A percentile compares a stretch with the other conserved stretches of the same genome.
Evolutionary conservation across 2,888 invertebrate species (phyloP).

Genomic region (Herminia tarsipennalis): DNA sequence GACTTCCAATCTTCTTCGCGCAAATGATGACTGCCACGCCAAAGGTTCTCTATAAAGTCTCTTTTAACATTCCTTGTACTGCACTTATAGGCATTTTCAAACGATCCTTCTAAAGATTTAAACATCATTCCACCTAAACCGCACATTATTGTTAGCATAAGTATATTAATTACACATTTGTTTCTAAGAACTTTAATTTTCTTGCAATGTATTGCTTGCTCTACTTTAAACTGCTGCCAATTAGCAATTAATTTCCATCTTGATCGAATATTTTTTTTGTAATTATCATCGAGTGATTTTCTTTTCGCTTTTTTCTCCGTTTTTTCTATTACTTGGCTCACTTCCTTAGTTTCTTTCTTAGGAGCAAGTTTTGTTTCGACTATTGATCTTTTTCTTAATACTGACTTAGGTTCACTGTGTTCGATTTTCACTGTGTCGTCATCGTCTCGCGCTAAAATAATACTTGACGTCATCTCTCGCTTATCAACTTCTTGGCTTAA

Average conservation of each 20-base stretch:
- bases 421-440: conserved; percentile 33
- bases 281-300: conserved; percentile 52
- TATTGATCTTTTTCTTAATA: conserved; percentile 65
- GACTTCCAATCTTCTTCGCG: conserved; percentile 96
- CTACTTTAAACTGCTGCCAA: conserved; percentile 86
- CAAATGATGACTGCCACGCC: conserved; percentile 92
- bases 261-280: conserved; percentile 59
- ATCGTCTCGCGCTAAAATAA: conserved; percentile 58
- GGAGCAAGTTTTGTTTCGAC: conserved; percentile 46
- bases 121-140: conserved; percentile 93
- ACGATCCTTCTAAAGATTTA: conserved; percentile 92
- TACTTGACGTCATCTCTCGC: conserved; percentile 56
- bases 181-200: conserved; percentile 86
- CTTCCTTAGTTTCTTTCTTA: conserved; percentile 48
- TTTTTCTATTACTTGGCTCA: conserved; percentile 23
- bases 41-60: conserved; percentile 93
- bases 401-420: conserved; percentile 52
- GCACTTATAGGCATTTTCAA: conserved; percentile 95
- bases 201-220: conserved; percentile 83
- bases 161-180: conserved; percentile 88
- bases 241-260: conserved; percentile 74
- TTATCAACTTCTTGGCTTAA: conserved; percentile 72
- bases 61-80: conserved; percentile 94
- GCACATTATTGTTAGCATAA: conserved; percentile 90
- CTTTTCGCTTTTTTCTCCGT: conserved; percentile 50